These are phyloP conservation scores for Drosophila virilis DNA, from an alignment of 1,140 invertebrate species.

Conservation along the genomic window DNA sequence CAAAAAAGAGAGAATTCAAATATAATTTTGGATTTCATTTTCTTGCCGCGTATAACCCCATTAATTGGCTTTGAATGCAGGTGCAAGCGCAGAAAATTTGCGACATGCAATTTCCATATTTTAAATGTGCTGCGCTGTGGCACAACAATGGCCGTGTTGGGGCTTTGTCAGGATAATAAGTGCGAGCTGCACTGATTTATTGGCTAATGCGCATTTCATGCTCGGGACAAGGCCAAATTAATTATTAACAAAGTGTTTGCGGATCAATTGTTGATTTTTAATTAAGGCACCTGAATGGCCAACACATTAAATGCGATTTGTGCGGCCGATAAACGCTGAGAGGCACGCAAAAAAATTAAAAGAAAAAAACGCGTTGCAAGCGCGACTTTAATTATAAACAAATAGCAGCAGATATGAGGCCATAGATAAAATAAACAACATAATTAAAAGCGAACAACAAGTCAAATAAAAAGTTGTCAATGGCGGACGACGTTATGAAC, in stretches of 20 bases:
- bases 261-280: constrained; percentile 68
- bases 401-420: constrained; percentile 56
- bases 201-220: constrained; percentile 59
- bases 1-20: no score
- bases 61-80: neutral
- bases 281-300: constrained; percentile 67
- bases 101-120: neutral
- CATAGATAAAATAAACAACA: constrained; percentile 71
- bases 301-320: constrained; percentile 66
- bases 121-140: neutral
- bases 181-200: constrained; percentile 53
- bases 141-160: constrained; percentile 5
- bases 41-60: no score
- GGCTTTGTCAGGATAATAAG: constrained; percentile 22
- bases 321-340: constrained; percentile 39
- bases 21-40: no score
- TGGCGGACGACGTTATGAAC: constrained; percentile 47
- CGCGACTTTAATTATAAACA: constrained; percentile 75
- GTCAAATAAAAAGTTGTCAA: constrained; percentile 48
- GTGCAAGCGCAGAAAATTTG: neutral
- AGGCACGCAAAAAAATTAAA: constrained; percentile 10
- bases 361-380: constrained; percentile 26
- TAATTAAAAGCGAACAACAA: constrained; percentile 71
- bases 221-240: constrained; percentile 65
- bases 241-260: constrained; percentile 66